Evolutionary conservation across 2,888 invertebrate genomes (phyloP).

Genomic region (Leptinotarsa haldemani): DNA sequence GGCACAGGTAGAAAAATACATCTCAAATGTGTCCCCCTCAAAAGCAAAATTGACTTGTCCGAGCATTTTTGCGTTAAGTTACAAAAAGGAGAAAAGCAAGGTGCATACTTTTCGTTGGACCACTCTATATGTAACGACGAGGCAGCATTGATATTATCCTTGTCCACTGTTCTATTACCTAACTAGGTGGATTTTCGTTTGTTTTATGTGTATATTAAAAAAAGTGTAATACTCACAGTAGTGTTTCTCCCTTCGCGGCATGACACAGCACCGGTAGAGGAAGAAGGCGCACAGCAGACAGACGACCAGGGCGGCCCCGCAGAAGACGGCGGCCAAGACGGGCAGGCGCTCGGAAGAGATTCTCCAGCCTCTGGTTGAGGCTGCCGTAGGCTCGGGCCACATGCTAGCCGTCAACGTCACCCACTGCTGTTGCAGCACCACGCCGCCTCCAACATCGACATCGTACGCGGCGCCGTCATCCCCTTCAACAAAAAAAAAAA

Average conservation of each 20-base stretch:
- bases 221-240: slow-evolving; percentile 68
- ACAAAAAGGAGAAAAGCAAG: too few relatives aligned
- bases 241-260: slow-evolving; percentile 77
- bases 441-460: slow-evolving; percentile 51
- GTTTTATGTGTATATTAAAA: too few relatives aligned
- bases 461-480: slow-evolving; percentile 59
- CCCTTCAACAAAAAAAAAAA: slow-evolving; percentile 53
- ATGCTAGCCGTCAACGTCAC: slow-evolving; percentile 69
- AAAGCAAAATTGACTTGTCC: too few relatives aligned
- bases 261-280: slow-evolving; percentile 77
- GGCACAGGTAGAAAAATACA: too few relatives aligned
- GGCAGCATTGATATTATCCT: too few relatives aligned
- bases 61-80: too few relatives aligned
- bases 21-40: too few relatives aligned
- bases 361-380: slow-evolving; percentile 64
- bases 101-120: too few relatives aligned
- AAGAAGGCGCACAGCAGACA: slow-evolving; percentile 74
- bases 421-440: slow-evolving; percentile 67
- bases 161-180: too few relatives aligned
- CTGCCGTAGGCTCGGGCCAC: slow-evolving; percentile 64
- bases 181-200: too few relatives aligned
- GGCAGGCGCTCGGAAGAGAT: slow-evolving; percentile 67
- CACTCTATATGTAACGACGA: too few relatives aligned
- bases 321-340: slow-evolving; percentile 66
- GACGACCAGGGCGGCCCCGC: slow-evolving; percentile 73